Evolutionary conservation across 2,113 vertebrate species (phyloP), one percentile per base, ranked within the genome.

Genomic region (Chaetorhynchus papuensis): DNA sequence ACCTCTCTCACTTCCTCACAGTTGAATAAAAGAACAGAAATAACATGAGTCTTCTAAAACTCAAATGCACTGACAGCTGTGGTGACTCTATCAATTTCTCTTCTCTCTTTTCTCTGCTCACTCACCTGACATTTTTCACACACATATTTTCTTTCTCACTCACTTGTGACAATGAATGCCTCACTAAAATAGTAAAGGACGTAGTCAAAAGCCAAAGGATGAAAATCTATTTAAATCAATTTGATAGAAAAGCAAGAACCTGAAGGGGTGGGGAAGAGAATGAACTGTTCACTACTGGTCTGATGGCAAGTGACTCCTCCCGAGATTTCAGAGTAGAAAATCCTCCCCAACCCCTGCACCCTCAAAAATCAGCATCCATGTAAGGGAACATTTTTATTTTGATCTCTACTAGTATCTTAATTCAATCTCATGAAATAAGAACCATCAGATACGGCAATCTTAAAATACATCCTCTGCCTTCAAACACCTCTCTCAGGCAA

Each of bases 391-490:
- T 53, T 91, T 87, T 78, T 54, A 52, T 63, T 81, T 68, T 60
- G 41, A 23, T 31, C 19, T 44, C 17, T 30, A 15, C 14, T 23
- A 65, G 10, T 37, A 61, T 54, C n/a, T 88, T 45, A 39, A 66
- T 35, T 64, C 28, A 57, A 8, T 22, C 9, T 9, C 15, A 17
- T 39, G 21, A 96, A 95, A 95, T 31, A 81, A 59, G 69, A 96
- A 71, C 56, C 49, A 44, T 91, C 35, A 76, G 54, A 88, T 59
- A 76, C 2, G 14, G 3, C 11, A 84, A 4, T 35, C 76, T 66
- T 78, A 64, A 94, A 97, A 87, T 66, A 44, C 13, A 59, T 26
- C 50, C 64, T 88, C 78, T 72, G 57, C 80, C 72, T 87, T 78
- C 53, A 93, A 93, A 92, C 45, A 54, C 3, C 4, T 66, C 75